A percentile compares a stretch with the other conserved stretches of the same genome.
These are phyloP conservation scores for Cylindroiulus punctatus DNA, from an alignment of 2,888 invertebrate genomes.

Conservation along the genomic window DNA sequence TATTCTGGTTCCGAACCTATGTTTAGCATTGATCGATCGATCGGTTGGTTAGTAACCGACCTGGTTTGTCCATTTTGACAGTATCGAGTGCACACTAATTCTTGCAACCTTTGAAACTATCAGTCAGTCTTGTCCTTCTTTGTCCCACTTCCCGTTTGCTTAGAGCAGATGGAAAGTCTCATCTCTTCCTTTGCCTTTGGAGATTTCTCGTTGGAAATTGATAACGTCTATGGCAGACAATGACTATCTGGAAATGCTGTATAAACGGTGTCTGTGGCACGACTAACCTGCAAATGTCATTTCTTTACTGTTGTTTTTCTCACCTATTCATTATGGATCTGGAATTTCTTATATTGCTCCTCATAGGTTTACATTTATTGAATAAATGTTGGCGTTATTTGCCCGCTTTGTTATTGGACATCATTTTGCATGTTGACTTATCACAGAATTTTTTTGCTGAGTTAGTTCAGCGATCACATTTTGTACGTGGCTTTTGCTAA, in stretches of 20 bases:
- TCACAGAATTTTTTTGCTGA: not conserved
- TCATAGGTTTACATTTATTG: conserved; percentile 18
- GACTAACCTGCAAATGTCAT: not conserved
- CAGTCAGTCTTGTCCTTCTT: conserved; percentile 32
- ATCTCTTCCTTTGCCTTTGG: not conserved
- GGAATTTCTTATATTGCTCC: conserved; percentile 10
- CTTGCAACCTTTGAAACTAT: conserved; percentile 25
- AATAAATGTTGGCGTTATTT: conserved; percentile 24
- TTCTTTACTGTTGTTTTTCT: conserved; percentile 6
- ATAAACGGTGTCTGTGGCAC: not conserved
- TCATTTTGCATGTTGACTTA: not conserved
- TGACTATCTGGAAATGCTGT: not conserved
- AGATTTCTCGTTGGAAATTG: not conserved
- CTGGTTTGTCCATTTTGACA: not conserved
- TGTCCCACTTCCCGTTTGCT: not conserved
- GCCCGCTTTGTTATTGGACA: conserved; percentile 1
- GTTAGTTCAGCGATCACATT: not conserved
- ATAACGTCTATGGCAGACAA: not conserved
- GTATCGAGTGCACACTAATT: conserved; percentile 19
- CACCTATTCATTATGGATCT: not conserved
- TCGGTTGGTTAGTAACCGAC: not conserved
- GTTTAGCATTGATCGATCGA: conserved; percentile 26
- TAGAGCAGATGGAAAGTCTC: not conserved
- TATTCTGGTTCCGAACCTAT: conserved; percentile 12
- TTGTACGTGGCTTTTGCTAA: conserved; percentile 3